These are phyloP conservation scores for Caerostris darwini DNA, from an alignment of 1,140 invertebrate genomes.

Conservation along the genomic window DNA sequence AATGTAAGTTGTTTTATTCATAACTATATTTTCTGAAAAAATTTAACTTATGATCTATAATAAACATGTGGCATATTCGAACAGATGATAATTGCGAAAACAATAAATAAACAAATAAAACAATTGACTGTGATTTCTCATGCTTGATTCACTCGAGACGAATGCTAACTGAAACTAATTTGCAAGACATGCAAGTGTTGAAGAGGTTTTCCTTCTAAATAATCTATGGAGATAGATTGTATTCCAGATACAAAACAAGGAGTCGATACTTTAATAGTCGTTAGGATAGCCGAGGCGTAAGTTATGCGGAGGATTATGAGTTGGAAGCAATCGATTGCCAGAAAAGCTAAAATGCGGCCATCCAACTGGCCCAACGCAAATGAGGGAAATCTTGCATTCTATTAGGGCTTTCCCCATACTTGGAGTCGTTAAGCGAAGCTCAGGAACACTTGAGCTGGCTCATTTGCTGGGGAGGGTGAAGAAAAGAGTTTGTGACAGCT, in stretches of 20 bases:
- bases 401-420: slow-evolving; percentile 59
- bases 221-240: slow-evolving; percentile 40
- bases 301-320: slow-evolving; percentile 73
- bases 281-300: slow-evolving; percentile 61
- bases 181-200: slow-evolving; percentile 36
- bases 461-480: slow-evolving; percentile 11
- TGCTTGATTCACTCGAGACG: slow-evolving; percentile 29
- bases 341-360: slow-evolving; percentile 44
- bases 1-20: too few relatives aligned
- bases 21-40: too few relatives aligned
- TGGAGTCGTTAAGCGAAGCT: slow-evolving; percentile 44
- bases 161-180: slow-evolving; percentile 28
- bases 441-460: slow-evolving; percentile 39
- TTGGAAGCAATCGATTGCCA: slow-evolving; percentile 50
- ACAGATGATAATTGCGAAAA: slow-evolving; percentile 14
- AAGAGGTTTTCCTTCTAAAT: slow-evolving; percentile 39
- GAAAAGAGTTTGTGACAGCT: slow-evolving; percentile 73
- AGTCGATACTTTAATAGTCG: slow-evolving; percentile 72
- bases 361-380: slow-evolving; percentile 65
- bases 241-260: slow-evolving; percentile 36
- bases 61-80: not conserved
- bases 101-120: slow-evolving; percentile 1
- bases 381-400: slow-evolving; percentile 66
- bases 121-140: not conserved
- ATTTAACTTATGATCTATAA: too few relatives aligned